Evolutionary conservation across 2,888 invertebrate species (phyloP), one percentile per base, ranked within the genome.

Genomic region (Hoplodrina blanda): DNA sequence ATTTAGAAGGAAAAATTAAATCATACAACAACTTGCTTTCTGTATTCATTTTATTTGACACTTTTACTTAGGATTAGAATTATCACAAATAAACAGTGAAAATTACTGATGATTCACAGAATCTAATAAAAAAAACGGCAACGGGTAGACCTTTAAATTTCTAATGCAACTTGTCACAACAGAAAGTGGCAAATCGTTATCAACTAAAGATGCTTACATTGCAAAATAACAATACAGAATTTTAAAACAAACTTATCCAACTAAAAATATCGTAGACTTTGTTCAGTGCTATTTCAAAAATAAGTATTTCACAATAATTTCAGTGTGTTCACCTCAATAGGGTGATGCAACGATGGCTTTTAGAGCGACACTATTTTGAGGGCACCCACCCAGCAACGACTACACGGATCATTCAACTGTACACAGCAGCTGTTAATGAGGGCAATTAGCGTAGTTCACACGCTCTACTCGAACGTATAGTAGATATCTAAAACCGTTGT

Each of bases 81-180:
- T 94, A 95, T 95, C 95, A 95, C 95, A 95, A 94, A 93, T 92
- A 92, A 93, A 94, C 91, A 94, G 93, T 92, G 92, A 94, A 93
- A 95, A 94, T 83, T 84, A 84, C 92, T 84, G 86, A 92, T 89
- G 95, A 95, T 95, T 95, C 95, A 95, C 92, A 95, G 95, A 95
- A 95, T 95, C 95, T 91, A 92, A 90, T 89, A 81, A 91, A 91
- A n/a, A 46, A 79, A 81, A 88, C 88, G 84, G 88, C 90, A 91
- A 92, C 87, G 89, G 85, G 85, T 90, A 88, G 85, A 91, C 91
- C 87, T 89, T 86, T 62, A 69, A 67, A 83, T 82, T 81, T 82
- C 71, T 76, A 81, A 81, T 80, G 77, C 88, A 90, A 90, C 87
- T 89, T 88, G 89, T 85, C 88, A 86, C 84, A 69, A 70, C 67